Conservation (phyloP, 2,797 vertebrate genomes). For the Cuniculus paca region DNA sequence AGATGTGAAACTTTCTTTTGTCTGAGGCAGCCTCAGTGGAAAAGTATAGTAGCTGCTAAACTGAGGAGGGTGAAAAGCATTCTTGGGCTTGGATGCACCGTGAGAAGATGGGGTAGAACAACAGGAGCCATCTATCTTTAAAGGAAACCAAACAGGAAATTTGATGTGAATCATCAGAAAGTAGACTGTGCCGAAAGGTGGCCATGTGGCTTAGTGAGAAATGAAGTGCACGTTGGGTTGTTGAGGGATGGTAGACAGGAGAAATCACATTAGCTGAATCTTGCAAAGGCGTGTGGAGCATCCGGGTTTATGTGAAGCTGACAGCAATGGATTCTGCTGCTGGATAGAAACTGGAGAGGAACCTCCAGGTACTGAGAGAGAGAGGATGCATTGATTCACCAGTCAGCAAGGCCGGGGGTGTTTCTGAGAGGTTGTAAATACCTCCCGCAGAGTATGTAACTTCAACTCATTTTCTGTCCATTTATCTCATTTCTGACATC, state of each 20-base stretch:
- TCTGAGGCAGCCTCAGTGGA: constrained; percentile 34
- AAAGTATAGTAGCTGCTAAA: constrained; percentile 76
- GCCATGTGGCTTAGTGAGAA: constrained; percentile 66
- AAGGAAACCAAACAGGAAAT: constrained; percentile 90
- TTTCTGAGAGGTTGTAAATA: not conserved
- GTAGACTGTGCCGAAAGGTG: constrained; percentile 67
- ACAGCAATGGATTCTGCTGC: not conserved
- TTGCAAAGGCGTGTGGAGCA: accelerated
- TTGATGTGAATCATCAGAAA: constrained; percentile 84
- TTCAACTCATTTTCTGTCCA: not conserved
- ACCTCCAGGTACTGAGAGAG: not conserved
- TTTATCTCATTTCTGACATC: constrained; percentile 40
- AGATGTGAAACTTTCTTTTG: not conserved
- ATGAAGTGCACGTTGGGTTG: constrained; percentile 43
- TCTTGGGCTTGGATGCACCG: constrained; percentile 81
- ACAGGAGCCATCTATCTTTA: constrained; percentile 77
- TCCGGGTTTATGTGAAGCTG: not conserved
- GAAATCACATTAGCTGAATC: not conserved
- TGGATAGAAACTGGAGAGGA: not conserved
- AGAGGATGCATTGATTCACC: not conserved
- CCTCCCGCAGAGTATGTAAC: not conserved
- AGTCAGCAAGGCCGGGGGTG: not conserved
- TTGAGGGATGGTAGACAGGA: not conserved
- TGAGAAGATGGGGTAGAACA: constrained; percentile 84
- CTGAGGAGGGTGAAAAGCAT: constrained; percentile 59